Evolutionary conservation across 1,140 invertebrate genomes (phyloP), one percentile per base, ranked within the genome.

Genomic region (Ruditapes philippinarum): DNA sequence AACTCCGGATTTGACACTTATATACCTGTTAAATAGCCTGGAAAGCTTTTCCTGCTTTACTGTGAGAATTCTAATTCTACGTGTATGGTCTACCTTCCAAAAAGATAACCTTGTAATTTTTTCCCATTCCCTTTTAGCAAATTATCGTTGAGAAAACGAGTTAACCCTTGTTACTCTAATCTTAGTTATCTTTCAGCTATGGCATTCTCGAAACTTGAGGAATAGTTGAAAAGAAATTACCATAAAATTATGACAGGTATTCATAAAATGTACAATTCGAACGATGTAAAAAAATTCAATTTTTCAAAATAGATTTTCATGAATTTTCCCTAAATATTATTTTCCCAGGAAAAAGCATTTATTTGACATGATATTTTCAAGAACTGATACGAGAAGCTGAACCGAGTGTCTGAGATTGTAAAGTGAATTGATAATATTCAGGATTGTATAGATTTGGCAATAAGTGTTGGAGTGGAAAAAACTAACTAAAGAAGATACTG

Each of bases 1-100:
- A 62, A 62, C 57, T 14, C 25, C 28, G 22, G 57, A n/a, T n/a
- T 62, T 62, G 57, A 62, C 57, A 62, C 57, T 62, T 62, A 62
- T 9, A 62, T 62, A n/a, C 57, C 57, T 62, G 57, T 28, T 62
- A 25, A 25, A 9, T 62, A 4, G 57, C n/a, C 5, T 11, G n/a
- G 28, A 62, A 0, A 62, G n/a, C 57, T 62, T 62, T 62, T n/a
- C n/a, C 57, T 25, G 57, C 28, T 62, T 62, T 62, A 62, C 57
- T 62, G 57, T 62, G 57, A 62, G 57, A 62, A 62, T 62, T 62
- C 28, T 62, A 62, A n/a, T 25, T n/a, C 57, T 62, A n/a, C 9
- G 25, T 62, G 57, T 62, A 62, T 28, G 57, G 57, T 19, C 25
- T 62, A 62, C n/a, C 19, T 28, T 28, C 9, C n/a, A 62, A 62